phyloP scores from a whole-genome alignment of 2,113 vertebrate genomes.

The Catharus bicknelli region DNA sequence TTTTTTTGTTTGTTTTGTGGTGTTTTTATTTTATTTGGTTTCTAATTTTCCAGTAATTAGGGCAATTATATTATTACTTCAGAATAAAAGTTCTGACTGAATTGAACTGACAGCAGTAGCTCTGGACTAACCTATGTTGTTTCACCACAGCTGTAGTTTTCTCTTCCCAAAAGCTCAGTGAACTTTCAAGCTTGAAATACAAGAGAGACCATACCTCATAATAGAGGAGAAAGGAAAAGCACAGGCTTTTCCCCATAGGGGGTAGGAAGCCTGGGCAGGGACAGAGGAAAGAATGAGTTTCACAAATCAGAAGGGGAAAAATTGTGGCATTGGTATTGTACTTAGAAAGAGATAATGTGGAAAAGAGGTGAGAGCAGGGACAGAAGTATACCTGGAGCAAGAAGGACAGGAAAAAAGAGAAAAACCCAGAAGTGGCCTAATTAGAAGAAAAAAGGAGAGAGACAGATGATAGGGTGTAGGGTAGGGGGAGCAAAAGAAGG shows the following conservation, averaged over 20 bases:
- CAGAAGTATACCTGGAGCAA: conserved; percentile 73
- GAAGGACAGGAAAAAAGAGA: conserved; percentile 55
- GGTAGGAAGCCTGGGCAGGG: conserved; percentile 78
- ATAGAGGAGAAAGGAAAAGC: conserved; percentile 77
- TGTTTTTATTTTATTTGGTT: not conserved
- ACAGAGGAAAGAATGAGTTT: conserved; percentile 77
- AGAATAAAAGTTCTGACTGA: conserved; percentile 12
- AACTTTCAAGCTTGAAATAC: conserved; percentile 77
- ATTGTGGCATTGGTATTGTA: conserved; percentile 69
- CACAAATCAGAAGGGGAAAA: conserved; percentile 71
- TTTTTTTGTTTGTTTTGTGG: not conserved
- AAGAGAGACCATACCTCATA: conserved; percentile 71
- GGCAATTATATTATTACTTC: conserved; percentile 29
- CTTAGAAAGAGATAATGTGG: conserved; percentile 70
- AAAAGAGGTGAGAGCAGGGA: conserved; percentile 64
- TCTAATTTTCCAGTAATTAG: not conserved
- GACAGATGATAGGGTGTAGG: not conserved
- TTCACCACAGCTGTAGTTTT: conserved; percentile 67
- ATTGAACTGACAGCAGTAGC: conserved; percentile 45
- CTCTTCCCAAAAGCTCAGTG: conserved; percentile 67
- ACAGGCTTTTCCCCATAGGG: conserved; percentile 65
- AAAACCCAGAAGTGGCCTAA: conserved; percentile 69
- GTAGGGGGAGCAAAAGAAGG: conserved; percentile 25
- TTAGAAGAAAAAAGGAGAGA: conserved; percentile 67
- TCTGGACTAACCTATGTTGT: conserved; percentile 73